phyloP scores from a whole-genome alignment of 2,888 invertebrate species.

The Mallateleia sp. region DNA sequence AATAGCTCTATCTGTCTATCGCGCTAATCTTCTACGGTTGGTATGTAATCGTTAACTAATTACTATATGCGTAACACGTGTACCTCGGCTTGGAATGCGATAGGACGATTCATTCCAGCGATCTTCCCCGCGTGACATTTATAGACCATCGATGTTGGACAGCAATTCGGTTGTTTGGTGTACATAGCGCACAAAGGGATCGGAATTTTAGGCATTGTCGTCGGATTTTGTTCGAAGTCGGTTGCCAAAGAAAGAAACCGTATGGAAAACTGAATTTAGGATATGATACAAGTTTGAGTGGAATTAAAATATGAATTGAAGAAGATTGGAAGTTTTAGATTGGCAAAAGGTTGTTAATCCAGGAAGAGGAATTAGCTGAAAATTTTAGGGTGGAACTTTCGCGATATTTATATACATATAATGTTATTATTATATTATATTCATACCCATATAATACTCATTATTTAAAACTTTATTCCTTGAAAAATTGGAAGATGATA shows the following conservation, averaged over 20 bases:
- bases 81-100: conserved; percentile 58
- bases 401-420: too few relatives aligned
- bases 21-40: conserved; percentile 82
- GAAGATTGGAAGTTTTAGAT: too few relatives aligned
- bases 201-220: neutral
- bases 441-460: too few relatives aligned
- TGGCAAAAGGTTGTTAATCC: too few relatives aligned
- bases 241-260: neutral
- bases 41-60: conserved; percentile 63
- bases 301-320: too few relatives aligned
- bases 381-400: too few relatives aligned
- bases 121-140: conserved; percentile 43
- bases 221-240: neutral
- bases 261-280: neutral
- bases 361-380: too few relatives aligned
- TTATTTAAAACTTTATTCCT: too few relatives aligned
- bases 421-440: too few relatives aligned
- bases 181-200: conserved; percentile 52
- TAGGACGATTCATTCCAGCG: conserved; percentile 27
- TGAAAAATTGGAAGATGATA: too few relatives aligned
- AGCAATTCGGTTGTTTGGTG: conserved; percentile 39
- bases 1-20: conserved; percentile 85
- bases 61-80: conserved; percentile 51
- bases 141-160: conserved; percentile 39
- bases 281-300: too few relatives aligned